Conservation (phyloP, 2,888 invertebrate genomes). For the Cordilura impudica region DNA sequence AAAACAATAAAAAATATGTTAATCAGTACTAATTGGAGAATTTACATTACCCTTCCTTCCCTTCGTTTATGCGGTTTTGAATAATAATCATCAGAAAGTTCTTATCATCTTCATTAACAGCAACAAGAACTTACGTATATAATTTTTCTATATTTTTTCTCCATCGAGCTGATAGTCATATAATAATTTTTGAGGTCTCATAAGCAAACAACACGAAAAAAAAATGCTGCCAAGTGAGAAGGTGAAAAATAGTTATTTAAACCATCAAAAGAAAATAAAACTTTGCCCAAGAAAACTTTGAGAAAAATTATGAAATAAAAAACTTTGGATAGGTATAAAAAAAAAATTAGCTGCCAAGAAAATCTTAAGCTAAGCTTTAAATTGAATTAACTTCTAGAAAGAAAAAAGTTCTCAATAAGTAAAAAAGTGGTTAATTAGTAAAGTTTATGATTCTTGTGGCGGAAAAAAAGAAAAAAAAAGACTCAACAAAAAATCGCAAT, state of each 20-base stretch:
- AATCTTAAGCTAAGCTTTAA: constrained; percentile 57
- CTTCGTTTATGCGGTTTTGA: no score
- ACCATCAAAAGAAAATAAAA: constrained; percentile 56
- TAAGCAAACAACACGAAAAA: constrained; percentile 35
- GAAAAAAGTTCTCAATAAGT: not conserved
- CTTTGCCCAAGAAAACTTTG: constrained; percentile 39
- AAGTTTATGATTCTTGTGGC: constrained; percentile 56
- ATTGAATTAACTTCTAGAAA: constrained; percentile 53
- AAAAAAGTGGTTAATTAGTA: constrained; percentile 63
- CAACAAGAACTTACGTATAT: constrained; percentile 39
- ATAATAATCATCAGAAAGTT: constrained; percentile 35
- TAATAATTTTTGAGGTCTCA: constrained; percentile 50
- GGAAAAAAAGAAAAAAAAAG: not conserved
- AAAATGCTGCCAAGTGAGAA: constrained; percentile 26
- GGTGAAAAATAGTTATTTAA: constrained; percentile 61
- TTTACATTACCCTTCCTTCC: no score
- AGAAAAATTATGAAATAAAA: constrained; percentile 43
- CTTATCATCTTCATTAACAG: constrained; percentile 35
- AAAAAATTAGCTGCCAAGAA: constrained; percentile 49
- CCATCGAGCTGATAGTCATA: constrained; percentile 31
- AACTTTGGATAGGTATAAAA: constrained; percentile 38
- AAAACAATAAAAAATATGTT: no score
- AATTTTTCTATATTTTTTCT: not conserved
- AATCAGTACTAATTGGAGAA: no score
- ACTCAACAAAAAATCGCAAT: not conserved